Conservation (phyloP, 2,888 invertebrate species). For the Ormyrus labotus region DNA sequence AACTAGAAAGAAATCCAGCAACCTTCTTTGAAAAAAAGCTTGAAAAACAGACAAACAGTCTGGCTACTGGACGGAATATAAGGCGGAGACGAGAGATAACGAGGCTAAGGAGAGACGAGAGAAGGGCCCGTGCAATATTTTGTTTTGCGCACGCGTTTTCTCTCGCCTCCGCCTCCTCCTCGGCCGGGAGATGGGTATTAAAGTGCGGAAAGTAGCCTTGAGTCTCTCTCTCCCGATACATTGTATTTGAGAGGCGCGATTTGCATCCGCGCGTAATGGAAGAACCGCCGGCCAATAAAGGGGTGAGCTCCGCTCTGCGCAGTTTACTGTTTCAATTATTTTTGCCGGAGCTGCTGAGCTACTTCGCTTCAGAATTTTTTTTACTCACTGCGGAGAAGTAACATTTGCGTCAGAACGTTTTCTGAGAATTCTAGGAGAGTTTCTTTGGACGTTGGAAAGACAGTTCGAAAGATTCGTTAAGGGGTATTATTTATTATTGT, state of each 20-base stretch:
- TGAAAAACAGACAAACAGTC: not conserved
- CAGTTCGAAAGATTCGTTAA: no score
- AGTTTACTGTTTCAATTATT: not conserved
- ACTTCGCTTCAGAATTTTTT: no score
- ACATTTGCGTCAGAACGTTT: no score
- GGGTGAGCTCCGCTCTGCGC: no score
- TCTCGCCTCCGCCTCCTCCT: not conserved
- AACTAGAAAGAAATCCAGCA: not conserved
- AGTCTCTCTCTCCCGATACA: conserved; percentile 6
- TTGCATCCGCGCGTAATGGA: conserved; percentile 19
- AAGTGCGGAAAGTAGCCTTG: not conserved
- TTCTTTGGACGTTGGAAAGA: no score
- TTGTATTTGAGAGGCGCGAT: conserved; percentile 25
- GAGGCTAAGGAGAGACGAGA: conserved; percentile 46
- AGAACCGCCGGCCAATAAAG: no score
- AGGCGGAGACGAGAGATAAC: conserved; percentile 7
- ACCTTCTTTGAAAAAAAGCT: no score
- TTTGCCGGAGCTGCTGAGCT: not conserved
- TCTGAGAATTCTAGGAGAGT: no score
- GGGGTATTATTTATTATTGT: no score
- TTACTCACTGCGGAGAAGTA: no score
- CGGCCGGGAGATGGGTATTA: conserved; percentile 1
- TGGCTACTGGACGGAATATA: not conserved
- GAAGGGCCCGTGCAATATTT: not conserved
- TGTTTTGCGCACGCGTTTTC: conserved; percentile 20